These are phyloP conservation scores for Drosophila pegasa DNA, from an alignment of 2,888 invertebrate species.

Conservation along the genomic window DNA sequence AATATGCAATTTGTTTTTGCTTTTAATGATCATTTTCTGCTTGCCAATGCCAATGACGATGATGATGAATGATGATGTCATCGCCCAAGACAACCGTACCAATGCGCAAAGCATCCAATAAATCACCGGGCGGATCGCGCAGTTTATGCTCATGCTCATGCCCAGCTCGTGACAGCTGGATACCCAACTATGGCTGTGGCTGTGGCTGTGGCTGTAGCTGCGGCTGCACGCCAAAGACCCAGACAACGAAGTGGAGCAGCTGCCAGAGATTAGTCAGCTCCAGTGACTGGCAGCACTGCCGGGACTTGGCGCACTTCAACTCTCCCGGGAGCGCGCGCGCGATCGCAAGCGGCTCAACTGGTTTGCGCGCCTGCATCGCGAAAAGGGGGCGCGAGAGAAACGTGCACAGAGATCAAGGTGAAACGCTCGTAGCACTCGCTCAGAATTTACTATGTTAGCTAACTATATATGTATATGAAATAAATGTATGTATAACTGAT, in stretches of 20 bases:
- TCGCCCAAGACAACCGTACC: slow-evolving; percentile 43
- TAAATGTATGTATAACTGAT: not conserved
- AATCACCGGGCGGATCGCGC: slow-evolving; percentile 63
- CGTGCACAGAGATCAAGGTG: slow-evolving; percentile 68
- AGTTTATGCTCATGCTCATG: slow-evolving; percentile 45
- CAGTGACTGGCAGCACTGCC: slow-evolving; percentile 46
- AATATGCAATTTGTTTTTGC: slow-evolving; percentile 42
- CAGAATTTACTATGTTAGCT: slow-evolving; percentile 18
- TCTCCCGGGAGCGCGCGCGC: slow-evolving; percentile 36
- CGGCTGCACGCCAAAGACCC: slow-evolving; percentile 40
- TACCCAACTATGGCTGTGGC: slow-evolving; percentile 25
- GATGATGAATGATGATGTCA: slow-evolving; percentile 69
- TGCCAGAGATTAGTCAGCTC: slow-evolving; percentile 77
- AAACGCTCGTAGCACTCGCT: slow-evolving; percentile 32
- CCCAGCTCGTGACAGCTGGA: slow-evolving; percentile 55
- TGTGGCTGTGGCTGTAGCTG: slow-evolving; percentile 27
- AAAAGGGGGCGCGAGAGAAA: slow-evolving; percentile 2
- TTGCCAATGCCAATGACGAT: slow-evolving; percentile 20
- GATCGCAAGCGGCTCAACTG: slow-evolving; percentile 62
- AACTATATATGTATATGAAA: not conserved
- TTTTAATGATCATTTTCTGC: slow-evolving; percentile 31
- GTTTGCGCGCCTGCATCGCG: slow-evolving; percentile 43
- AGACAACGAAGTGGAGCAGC: slow-evolving; percentile 63
- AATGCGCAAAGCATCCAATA: slow-evolving; percentile 47
- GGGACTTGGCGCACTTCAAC: slow-evolving; percentile 53